Base-by-base conservation (phyloP, 37 sponge, comb jelly and placozoan genomes). In the Tethya wilhelma region DNA sequence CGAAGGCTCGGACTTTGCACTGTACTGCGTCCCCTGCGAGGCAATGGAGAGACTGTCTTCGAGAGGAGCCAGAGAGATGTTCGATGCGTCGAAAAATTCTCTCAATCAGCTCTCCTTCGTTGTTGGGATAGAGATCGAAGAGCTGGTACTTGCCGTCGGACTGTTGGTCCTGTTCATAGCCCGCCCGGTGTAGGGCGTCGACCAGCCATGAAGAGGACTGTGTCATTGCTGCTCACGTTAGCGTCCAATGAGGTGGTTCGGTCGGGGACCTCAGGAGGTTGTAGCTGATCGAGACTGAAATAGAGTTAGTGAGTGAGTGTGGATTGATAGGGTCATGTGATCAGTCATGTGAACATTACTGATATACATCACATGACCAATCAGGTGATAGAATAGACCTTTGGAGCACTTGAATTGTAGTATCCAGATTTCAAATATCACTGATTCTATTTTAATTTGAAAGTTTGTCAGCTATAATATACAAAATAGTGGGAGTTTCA, bases 201-300 rank as follows among this genome's bases (percentile, higher is more conserved):
- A 7, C 87, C 87, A 0, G 81, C 87, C 2, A 87, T 45, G 67
- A 46, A 87, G 43, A 87, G 26, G 7, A 87, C 22, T 30, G 41
- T 44, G 0, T 87, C 87, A 2, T 36, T 17, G 38, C 41, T 73
- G 22, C 65, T 73, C 38, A 79, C 75, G 32, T 65, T 49, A 9
- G 57, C 56, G 9, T 30, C 38, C 56, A 87, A 59, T 22, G 87
- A 87, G 69, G 80, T 38, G 40, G 56, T 30, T 0, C 87, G 67
- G 0, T 45, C 59, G 4, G 87, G 87, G 19, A 68, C 46, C 12
- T 40, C n/a, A 4, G 87, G 87, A 31, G 36, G 34, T 11, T 37
- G 26, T 28, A 33, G 25, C 2, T 55, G 22, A 44, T 42, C 26
- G 9, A 1, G 4, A 30, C 81, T 80, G 71, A 14, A 32, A 26